Evolutionary conservation across 2,888 invertebrate species (phyloP).

Genomic region (Gryllus longicercus): DNA sequence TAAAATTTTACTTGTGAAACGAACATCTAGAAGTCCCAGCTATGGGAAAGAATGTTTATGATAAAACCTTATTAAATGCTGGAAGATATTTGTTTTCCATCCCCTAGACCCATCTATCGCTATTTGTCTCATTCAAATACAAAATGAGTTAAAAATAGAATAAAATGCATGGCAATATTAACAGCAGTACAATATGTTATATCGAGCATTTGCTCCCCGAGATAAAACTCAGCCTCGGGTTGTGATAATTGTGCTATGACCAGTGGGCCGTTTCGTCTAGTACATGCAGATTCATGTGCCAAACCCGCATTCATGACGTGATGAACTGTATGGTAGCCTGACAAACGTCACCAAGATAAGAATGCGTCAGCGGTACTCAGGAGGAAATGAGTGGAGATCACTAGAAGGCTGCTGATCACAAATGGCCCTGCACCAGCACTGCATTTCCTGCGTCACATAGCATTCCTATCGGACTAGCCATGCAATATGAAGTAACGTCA

Average conservation of each 20-base stretch:
- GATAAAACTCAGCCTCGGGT: neutral
- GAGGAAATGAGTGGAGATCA: neutral
- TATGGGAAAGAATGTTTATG: neutral
- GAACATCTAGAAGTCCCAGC: neutral
- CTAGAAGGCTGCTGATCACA: neutral
- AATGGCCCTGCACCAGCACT: neutral
- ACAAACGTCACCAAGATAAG: neutral
- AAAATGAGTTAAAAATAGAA: neutral
- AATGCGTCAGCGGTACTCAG: neutral
- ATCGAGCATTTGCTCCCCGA: neutral
- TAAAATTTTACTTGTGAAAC: neutral
- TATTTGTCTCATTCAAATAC: constrained; percentile 17
- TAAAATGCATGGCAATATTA: constrained; percentile 8
- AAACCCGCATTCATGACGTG: neutral
- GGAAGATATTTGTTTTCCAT: neutral
- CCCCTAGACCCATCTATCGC: neutral
- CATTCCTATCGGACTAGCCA: constrained; percentile 17
- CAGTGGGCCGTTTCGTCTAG: neutral
- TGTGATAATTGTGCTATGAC: constrained; percentile 4
- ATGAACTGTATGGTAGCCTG: neutral
- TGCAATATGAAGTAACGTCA: neutral
- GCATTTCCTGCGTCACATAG: neutral
- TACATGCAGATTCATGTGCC: constrained; percentile 2
- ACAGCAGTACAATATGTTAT: neutral
- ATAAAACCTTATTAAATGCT: neutral